phyloP scores from a whole-genome alignment of 2,888 invertebrate species.

The Tetranychus truncatus region DNA sequence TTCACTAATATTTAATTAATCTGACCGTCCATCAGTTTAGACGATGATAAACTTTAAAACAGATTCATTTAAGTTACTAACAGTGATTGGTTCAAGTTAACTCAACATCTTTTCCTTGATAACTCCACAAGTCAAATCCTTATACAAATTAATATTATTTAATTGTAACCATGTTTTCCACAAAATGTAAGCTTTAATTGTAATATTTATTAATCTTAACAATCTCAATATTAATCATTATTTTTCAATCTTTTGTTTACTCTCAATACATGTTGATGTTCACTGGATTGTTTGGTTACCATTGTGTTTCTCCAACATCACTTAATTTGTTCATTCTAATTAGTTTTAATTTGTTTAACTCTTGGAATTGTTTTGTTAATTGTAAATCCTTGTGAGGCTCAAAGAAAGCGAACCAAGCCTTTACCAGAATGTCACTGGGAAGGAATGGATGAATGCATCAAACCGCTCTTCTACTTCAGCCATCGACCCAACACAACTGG shows the following conservation, averaged over 20 bases:
- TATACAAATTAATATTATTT: too few species aligned
- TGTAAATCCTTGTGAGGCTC: not conserved
- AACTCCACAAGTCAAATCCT: too few species aligned
- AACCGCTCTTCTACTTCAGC: conserved; percentile 1
- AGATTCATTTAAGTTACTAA: not conserved
- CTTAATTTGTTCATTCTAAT: not conserved
- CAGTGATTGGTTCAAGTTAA: not conserved
- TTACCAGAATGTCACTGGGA: conserved; percentile 5
- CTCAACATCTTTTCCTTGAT: not conserved
- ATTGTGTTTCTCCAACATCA: not conserved
- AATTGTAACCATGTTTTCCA: too few species aligned
- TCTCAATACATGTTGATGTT: too few species aligned
- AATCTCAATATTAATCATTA: too few species aligned
- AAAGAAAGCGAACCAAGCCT: not conserved
- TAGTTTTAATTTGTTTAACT: not conserved
- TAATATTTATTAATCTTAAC: too few species aligned
- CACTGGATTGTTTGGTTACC: too few species aligned
- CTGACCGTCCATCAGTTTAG: not conserved
- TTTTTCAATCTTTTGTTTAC: too few species aligned
- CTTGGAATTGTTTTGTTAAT: not conserved
- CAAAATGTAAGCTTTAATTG: too few species aligned
- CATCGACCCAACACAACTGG: conserved; percentile 6
- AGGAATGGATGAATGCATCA: conserved; percentile 1
- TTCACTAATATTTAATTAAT: not conserved
- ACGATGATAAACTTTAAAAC: not conserved